Base-by-base conservation (phyloP, 2,888 invertebrate species). In the Eupithecia inturbata region DNA sequence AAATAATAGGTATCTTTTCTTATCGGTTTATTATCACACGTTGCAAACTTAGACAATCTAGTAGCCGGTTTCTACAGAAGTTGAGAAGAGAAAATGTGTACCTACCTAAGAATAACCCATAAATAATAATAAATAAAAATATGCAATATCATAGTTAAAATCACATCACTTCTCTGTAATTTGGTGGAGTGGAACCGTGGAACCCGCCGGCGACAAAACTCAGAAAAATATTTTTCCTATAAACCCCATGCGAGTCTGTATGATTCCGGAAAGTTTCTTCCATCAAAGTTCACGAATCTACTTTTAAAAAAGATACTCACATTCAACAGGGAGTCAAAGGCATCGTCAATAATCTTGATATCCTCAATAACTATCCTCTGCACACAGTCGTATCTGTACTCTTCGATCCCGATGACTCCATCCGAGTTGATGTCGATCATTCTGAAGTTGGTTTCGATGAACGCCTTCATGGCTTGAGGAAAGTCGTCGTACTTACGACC, bases 381-480 rank as follows among this genome's bases (percentile, higher is more conserved):
- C 72, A 97, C 96, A 87, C 97, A 97, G 90, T 97, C 97, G 87
- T 97, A 97, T 84, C 97, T 95, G 90, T 96, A 98, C 92, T 98
- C 97, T 79, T 97, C 97, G 1, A 97, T 92, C 16, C 96, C 97
- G 77, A 98, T 96, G 16, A 97, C 95, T 3, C 97, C 97, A 83
- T 98, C 97, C 73, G 96, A 96, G 84, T 97, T 97, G 74, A 97
- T 95, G 85, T 98, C 97, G 64, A 97, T 96, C 95, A 97, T 95
- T 86, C 96, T 96, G 89, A 97, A 98, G 91, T 97, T 97, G 70
- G 96, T 96, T 88, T 97, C 97, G 85, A 97, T 97, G 88, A 97
- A 97, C 87, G 97, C 97, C 86, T 96, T 97, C 97, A 97, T 97
- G 6, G 97, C 97, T 90, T 97, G 97, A 0, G 97, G 97, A 85